These are phyloP conservation scores for Heliconius charithonia DNA, from an alignment of 2,888 invertebrate species.

Conservation along the genomic window DNA sequence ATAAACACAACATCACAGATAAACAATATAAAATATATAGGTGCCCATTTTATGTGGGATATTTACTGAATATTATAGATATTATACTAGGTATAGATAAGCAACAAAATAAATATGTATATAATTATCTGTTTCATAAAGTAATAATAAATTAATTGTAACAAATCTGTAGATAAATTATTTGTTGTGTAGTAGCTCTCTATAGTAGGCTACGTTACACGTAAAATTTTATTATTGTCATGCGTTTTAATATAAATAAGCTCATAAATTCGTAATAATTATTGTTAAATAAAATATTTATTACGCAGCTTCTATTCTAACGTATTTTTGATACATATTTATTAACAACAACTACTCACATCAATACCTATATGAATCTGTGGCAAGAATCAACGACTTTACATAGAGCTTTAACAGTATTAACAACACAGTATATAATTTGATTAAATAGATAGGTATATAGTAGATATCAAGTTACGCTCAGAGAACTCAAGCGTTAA, in stretches of 20 bases:
- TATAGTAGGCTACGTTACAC: not conserved
- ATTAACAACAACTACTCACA: not conserved
- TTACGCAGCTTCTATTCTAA: not conserved
- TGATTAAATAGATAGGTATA: not conserved
- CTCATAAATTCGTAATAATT: not conserved
- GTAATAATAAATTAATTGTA: not conserved
- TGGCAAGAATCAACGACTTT: conserved; percentile 4
- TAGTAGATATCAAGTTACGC: not conserved
- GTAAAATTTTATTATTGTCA: conserved; percentile 3
- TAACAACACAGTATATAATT: not conserved
- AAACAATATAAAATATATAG: conserved; percentile 15
- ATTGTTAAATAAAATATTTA: not conserved
- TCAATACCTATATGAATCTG: not conserved
- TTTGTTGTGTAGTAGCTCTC: no score
- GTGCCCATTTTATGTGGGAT: not conserved
- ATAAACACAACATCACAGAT: conserved; percentile 34
- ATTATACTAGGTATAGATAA: not conserved
- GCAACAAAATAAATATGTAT: not conserved
- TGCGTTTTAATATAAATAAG: not conserved
- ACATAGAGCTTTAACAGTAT: not conserved
- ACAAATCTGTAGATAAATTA: not conserved
- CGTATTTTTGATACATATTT: not conserved
- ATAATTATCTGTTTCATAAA: not conserved
- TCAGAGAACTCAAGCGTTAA: not conserved
- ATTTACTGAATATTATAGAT: no score